phyloP scores from a whole-genome alignment of 2,113 vertebrate species.

The Chaetura pelagica region DNA sequence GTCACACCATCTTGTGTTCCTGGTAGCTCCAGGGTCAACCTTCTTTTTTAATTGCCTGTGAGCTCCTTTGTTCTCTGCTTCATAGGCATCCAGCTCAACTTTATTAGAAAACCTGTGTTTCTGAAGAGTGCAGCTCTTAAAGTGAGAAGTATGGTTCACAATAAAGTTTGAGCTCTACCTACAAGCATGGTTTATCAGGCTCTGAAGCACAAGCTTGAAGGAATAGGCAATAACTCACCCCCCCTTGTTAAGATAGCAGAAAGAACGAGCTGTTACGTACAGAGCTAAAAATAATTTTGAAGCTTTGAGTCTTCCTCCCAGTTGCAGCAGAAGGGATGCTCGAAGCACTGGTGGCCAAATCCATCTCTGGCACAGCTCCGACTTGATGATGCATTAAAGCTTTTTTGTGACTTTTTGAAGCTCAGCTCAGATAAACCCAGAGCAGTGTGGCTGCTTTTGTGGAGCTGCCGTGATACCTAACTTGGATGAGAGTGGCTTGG shows the following conservation, averaged over 20 bases:
- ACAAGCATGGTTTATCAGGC: neutral
- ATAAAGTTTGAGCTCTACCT: neutral
- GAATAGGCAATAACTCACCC: neutral
- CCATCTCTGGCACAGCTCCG: neutral
- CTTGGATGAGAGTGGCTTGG: neutral
- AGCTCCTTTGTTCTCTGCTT: conserved; percentile 1
- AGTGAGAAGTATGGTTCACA: neutral
- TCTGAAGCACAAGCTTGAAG: conserved; percentile 6
- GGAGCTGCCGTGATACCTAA: neutral
- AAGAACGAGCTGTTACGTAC: conserved; percentile 9
- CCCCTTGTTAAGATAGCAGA: neutral
- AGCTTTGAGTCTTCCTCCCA: neutral
- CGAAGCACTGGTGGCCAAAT: neutral
- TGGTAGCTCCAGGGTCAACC: neutral
- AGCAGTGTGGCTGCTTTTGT: neutral
- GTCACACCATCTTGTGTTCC: neutral
- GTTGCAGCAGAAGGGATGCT: neutral
- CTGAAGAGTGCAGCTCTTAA: neutral
- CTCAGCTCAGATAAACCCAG: neutral
- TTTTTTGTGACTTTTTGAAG: conserved; percentile 22
- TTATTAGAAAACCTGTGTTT: neutral
- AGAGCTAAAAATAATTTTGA: conserved; percentile 44
- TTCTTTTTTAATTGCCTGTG: accelerated
- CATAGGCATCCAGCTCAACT: neutral
- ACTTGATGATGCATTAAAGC: neutral